Conservation (phyloP, 2,888 invertebrate genomes). For the Polylopha cassiicola region DNA sequence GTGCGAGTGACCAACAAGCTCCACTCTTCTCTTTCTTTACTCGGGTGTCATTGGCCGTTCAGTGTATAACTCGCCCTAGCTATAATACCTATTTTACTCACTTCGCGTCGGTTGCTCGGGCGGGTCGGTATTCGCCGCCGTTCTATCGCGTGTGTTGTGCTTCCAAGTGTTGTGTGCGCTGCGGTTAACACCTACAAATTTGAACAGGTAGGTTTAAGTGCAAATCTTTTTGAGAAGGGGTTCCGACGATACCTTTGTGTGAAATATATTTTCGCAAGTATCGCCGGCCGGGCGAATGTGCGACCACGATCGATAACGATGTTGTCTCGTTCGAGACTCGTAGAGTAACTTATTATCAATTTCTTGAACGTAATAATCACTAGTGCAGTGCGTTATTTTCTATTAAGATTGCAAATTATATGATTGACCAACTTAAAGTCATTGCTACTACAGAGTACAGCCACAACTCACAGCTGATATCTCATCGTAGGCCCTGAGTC, state of each 20-base stretch:
- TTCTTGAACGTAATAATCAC: slow-evolving; percentile 23
- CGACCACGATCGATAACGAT: slow-evolving; percentile 71
- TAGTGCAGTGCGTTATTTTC: not conserved
- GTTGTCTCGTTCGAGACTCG: slow-evolving; percentile 56
- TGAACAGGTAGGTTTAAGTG: slow-evolving; percentile 51
- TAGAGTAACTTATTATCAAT: slow-evolving; percentile 41
- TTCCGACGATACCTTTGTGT: slow-evolving; percentile 43
- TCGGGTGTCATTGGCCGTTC: slow-evolving; percentile 66
- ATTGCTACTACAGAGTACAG: too few relatives aligned
- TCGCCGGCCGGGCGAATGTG: slow-evolving; percentile 51
- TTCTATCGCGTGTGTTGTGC: slow-evolving; percentile 66
- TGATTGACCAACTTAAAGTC: too few relatives aligned
- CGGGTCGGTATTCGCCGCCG: slow-evolving; percentile 65
- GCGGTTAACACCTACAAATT: slow-evolving; percentile 44
- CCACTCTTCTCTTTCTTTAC: slow-evolving; percentile 39
- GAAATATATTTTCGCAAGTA: slow-evolving; percentile 42
- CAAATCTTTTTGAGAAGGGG: slow-evolving; percentile 22
- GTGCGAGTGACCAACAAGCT: slow-evolving; percentile 33
- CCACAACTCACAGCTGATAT: too few relatives aligned
- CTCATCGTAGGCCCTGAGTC: too few relatives aligned
- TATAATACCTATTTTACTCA: slow-evolving; percentile 43
- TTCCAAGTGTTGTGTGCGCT: slow-evolving; percentile 59
- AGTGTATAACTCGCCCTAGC: slow-evolving; percentile 40
- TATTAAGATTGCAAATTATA: too few relatives aligned
- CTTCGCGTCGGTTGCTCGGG: slow-evolving; percentile 60